Conservation (phyloP, 2,113 vertebrate genomes). For the Theropithecus gelada region DNA sequence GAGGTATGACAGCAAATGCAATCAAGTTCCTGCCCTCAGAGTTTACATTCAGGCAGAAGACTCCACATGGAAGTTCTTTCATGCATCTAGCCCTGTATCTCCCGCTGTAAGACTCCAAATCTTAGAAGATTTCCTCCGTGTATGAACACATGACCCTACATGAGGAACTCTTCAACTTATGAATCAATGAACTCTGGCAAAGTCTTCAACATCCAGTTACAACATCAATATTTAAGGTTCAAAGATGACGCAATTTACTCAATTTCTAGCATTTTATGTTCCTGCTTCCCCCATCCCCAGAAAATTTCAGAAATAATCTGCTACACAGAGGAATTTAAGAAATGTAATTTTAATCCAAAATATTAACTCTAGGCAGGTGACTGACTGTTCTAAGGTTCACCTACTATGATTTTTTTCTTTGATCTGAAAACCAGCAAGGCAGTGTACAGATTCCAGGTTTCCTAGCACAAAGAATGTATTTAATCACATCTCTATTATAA, state of each 20-base stretch:
- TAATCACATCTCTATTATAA: conserved; percentile 18
- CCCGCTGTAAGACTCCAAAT: neutral
- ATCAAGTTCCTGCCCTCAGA: neutral
- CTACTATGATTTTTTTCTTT: neutral
- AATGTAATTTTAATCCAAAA: conserved; percentile 53
- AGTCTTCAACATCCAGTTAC: neutral
- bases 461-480: conserved; percentile 18
- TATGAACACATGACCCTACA: neutral
- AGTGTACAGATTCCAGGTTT: conserved; percentile 25
- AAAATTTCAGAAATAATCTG: neutral
- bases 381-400: neutral
- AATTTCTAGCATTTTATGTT: neutral
- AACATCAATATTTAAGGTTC: neutral
- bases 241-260: neutral
- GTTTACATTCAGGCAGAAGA: neutral
- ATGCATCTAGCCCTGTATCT: neutral
- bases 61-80: neutral
- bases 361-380: neutral
- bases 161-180: neutral
- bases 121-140: neutral
- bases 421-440: conserved; percentile 8
- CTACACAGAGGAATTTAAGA: neutral
- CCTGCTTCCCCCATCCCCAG: neutral
- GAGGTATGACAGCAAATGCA: neutral
- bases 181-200: neutral